Base-by-base conservation (phyloP, 1,140 invertebrate species). In the Lineus longissimus region DNA sequence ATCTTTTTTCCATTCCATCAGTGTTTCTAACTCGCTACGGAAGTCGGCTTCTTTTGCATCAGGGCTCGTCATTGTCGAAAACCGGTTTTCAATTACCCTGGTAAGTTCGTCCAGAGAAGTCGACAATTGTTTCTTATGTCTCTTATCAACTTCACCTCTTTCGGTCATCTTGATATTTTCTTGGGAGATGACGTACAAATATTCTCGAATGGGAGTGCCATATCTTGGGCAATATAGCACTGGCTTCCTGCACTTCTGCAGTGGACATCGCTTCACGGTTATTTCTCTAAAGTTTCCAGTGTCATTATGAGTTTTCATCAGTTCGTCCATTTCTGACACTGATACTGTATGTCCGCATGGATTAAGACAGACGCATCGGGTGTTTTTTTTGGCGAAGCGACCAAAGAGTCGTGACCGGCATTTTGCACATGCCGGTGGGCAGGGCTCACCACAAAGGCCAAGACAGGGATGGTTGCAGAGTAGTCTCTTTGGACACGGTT, bases 391-490 rank as follows among this genome's bases (percentile, higher is more conserved):
- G 4, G 6, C 47, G 6, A 6, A 6, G n/a, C 19, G n/a, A 27
- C 4, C 4, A 4, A 4, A 4, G n/a, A 27, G 6, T 6, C n/a
- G 6, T 23, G n/a, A 9, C 4, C 9, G 6, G 47, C 25, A 19
- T 7, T 6, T 27, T 7, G 47, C 4, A 51, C 47, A 51, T 9
- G n/a, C 47, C n/a, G 4, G 4, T 51, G 74, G 45, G 1, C 27
- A 13, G 19, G 61, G 55, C 23, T 58, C 61, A 33, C 63, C 63
- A 59, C 68, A 70, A 6, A 40, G 4, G 31, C 47, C 54, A 43
- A 23, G 25, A 45, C 71, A 70, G 23, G 22, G 36, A 36, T 73
- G 69, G 2, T 56, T 63, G 47, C 67, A 67, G 23, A 40, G 31
- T 58, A 64, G 30, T 17, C 17, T 4, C 47, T 63, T 54, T 43